Conservation (phyloP, 2,888 invertebrate genomes). For the Creontiades dilutus region DNA sequence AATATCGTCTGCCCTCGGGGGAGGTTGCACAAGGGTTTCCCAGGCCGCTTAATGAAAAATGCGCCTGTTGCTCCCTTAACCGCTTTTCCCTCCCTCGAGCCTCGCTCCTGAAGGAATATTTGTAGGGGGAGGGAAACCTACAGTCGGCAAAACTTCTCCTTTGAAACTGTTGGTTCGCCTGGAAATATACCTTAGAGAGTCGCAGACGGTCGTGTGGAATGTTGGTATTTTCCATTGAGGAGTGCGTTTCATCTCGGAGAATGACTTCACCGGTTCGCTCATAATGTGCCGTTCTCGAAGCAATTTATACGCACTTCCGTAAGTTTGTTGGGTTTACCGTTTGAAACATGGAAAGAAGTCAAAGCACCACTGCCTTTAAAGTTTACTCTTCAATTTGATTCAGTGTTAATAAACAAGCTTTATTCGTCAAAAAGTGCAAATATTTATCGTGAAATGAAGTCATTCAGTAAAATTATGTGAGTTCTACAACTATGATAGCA, state of each 20-base stretch:
- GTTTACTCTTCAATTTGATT: too few relatives aligned
- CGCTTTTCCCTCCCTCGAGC: conserved; percentile 41
- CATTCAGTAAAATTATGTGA: too few relatives aligned
- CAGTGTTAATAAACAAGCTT: too few relatives aligned
- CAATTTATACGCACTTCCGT: too few relatives aligned
- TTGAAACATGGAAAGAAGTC: too few relatives aligned
- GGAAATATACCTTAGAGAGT: conserved; percentile 1
- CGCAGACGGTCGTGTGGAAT: background rate
- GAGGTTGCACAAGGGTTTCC: conserved; percentile 28
- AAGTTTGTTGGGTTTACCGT: too few relatives aligned
- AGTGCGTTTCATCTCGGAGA: background rate
- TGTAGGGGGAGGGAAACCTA: background rate
- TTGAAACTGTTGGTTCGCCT: conserved; percentile 32
- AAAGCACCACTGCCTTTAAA: too few relatives aligned
- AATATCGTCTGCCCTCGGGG: conserved; percentile 14
- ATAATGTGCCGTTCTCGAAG: too few relatives aligned
- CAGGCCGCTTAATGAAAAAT: conserved; percentile 49
- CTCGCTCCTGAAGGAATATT: conserved; percentile 40
- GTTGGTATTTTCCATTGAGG: background rate
- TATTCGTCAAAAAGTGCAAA: too few relatives aligned
- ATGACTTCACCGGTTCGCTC: too few relatives aligned
- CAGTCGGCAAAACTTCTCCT: conserved; percentile 34
- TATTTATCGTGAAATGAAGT: too few relatives aligned
- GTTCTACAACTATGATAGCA: too few relatives aligned
- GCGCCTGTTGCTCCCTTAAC: conserved; percentile 43